Evolutionary conservation across 1,140 invertebrate genomes (phyloP), one percentile per base, ranked within the genome.

Genomic region (Pinna nobilis): DNA sequence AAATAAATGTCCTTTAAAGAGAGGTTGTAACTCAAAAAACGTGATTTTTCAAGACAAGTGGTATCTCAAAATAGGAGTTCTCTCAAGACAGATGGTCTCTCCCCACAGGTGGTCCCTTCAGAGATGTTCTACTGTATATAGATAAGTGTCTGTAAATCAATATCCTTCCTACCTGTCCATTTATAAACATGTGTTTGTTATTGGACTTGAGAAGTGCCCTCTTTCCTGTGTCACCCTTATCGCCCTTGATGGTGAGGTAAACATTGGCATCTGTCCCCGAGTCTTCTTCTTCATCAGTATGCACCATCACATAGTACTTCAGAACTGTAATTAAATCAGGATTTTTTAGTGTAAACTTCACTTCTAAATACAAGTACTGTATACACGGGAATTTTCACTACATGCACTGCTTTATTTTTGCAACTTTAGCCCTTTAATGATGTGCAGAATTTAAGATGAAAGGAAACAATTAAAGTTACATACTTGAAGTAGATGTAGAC

Each of bases 241-340:
- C 80, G 15, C 86, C 86, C 68, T 77, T 78, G 15, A 83, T 53
- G 28, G 79, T 86, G 53, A 88, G 74, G 69, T 83, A 88, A 15
- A 88, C 82, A 39, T 82, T 65, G 7, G 86, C 82, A 72, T 86
- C 77, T 18, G 87, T 87, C 7, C 82, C 85, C 15, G 86, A 71
- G 5, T 78, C 82, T 9, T 49, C 53, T 28, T 85, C 82, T 20
- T 81, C 81, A 4, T 86, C 86, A 25, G 87, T 88, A 57, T 80
- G 74, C 2, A 86, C 79, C 30, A 68, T 72, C 7, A 88, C 81
- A 59, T 82, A 69, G 70, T 88, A 88, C 18, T 73, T 84, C 11
- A 78, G 55, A n/a, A 86, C 86, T 88, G 74, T 69, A 78, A 77
- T 55, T 15, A 68, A 30, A 75, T 13, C n/a, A 25, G 13, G 9